Base-by-base conservation (phyloP, 2,113 vertebrate species). In the Mola mola region DNA sequence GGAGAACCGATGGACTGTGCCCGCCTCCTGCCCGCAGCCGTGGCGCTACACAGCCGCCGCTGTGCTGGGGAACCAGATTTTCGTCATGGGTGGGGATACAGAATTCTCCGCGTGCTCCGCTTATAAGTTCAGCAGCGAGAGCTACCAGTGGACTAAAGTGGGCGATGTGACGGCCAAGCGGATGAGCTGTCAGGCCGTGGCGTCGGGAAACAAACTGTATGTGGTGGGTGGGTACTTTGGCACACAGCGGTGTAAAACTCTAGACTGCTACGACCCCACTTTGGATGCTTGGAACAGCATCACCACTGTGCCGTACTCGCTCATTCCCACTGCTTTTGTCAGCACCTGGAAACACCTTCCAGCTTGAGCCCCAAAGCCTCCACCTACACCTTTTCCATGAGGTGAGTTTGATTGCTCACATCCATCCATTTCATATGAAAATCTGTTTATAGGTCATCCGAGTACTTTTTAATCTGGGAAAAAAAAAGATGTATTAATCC, bases 151-250 rank as follows among this genome's bases (percentile, higher is more conserved):
- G 93, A 93, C 93, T 75, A 93, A 93, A 81, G 93, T 94, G 46
- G 93, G 93, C 6, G 93, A 94, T 16, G 93, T 94, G 61, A 93
- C 92, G 0, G 93, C 93, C 41, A 92, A 93, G 65, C 81, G 93
- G 26, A 93, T 94, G 86, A 94, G 93, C 89, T 94, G 93, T 79
- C 93, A 94, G 74, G 93, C 93, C 1, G 93, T 94, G 46, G 92
- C 93, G 3, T 94, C 93, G 0, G 93, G 93, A 6, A 94, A 94
- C 78, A 93, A 93, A 87, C 91, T 94, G 13, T 94, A 93, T 20
- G 93, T 94, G 31, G 93, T 94, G 37, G 93, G 93, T 0, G 93
- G 93, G 33, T 94, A 94, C 89, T 94, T 92, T 61, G 93, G 93
- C 69, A 92, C 93, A 0, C 93, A 94, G 84, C 84, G 93, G 16